phyloP scores from a whole-genome alignment of 2,113 vertebrate genomes.

The Podarcis raffonei region DNA sequence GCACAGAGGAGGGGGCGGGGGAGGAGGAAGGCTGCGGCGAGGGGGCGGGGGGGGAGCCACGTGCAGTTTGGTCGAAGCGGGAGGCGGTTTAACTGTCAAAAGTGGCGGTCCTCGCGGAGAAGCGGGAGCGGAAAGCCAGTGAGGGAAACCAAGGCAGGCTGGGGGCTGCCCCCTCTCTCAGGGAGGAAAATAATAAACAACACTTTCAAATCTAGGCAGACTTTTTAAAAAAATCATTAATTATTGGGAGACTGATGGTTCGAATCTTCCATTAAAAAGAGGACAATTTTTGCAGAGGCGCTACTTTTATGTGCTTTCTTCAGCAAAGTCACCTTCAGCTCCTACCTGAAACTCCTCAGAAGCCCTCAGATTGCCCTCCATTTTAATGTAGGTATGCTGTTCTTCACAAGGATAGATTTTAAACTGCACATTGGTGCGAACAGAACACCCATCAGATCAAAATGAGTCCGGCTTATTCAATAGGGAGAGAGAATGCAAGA shows the following conservation, averaged over 20 bases:
- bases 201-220: not conserved
- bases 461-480: conserved; percentile 93
- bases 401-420: conserved; percentile 88
- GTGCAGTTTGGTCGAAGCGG: rapidly evolving
- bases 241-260: conserved; percentile 7
- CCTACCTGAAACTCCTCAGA: conserved; percentile 54
- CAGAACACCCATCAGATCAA: conserved; percentile 92
- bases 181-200: not conserved
- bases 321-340: not conserved
- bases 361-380: conserved; percentile 67
- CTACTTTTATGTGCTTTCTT: conserved; percentile 20
- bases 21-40: not conserved
- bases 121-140: not conserved
- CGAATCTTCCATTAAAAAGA: not conserved
- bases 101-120: not conserved
- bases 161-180: too few species aligned
- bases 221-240: too few species aligned
- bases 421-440: conserved; percentile 87
- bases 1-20: too few species aligned
- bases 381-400: conserved; percentile 87
- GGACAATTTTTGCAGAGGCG: not conserved
- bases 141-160: not conserved
- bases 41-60: rapidly evolving
- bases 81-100: rapidly evolving
- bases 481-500: conserved; percentile 89